Base-by-base conservation (phyloP, 2,888 invertebrate genomes). In the Drosophila kuntzei region DNA sequence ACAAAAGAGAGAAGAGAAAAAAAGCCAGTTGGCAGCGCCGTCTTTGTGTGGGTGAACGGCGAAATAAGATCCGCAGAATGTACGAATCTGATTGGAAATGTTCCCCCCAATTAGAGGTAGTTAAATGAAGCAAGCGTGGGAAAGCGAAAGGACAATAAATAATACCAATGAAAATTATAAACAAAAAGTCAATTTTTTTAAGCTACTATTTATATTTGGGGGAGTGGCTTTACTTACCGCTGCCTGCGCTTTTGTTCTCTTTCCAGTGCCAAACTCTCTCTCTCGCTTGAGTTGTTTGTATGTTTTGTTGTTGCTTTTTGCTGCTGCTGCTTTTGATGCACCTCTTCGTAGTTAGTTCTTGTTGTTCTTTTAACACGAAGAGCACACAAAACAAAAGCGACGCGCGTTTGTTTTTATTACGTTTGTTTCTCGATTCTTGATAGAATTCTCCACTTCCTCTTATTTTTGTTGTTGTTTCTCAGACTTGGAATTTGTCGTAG, bases 141-240 rank as follows among this genome's bases (percentile, higher is more conserved):
- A 57, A 37, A 18, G 37, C 27, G 18, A 49, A 37, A 27, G 29
- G 11, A 37, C 3, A 27, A 53, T 53, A 41, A 53, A 39, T 41
- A 53, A 29, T 18, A 29, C 18, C 46, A 29, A 53, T 12, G 12
- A 7, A 20, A 29, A 47, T 46, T 2, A 16, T 27, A 32, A 47
- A 32, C 39, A 12, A 41, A 14, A 41, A 22, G 12, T 29, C 14
- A 22, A 36, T 18, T n/a, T 16, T n/a, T 14, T 36, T 32, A 16
- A 16, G 9, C 16, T 37, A 18, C 37, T 37, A 37, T 37, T 16
- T 18, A 16, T 9, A 11, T 27, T 2, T 7, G 27, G 29, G 27
- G 4, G 22, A 25, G 20, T n/a, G 34, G 5, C 11, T 14, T 18
- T 2, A 78, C 89, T 87, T 87, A 90, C 89, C 90, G 83, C 79